A percentile compares a stretch with the other conserved stretches of the same genome.
These are phyloP conservation scores for Lanius collurio DNA, from an alignment of 2,113 vertebrate species.

Conservation along the genomic window DNA sequence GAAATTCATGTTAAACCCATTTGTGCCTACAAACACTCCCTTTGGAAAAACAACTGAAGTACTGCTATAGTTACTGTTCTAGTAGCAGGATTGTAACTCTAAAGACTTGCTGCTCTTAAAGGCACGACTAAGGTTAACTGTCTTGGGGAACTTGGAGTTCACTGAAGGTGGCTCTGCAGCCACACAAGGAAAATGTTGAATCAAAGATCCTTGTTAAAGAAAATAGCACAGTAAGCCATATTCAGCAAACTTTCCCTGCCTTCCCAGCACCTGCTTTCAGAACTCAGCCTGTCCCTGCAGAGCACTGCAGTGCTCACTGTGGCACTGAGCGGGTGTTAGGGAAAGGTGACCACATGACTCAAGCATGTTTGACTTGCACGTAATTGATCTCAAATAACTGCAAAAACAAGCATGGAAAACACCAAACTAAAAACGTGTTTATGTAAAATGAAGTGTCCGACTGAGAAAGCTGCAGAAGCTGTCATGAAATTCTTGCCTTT, in stretches of 20 bases:
- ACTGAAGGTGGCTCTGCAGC: neutral
- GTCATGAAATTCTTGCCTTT: neutral
- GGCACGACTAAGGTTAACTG: neutral
- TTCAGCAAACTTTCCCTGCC: neutral
- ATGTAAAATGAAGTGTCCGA: neutral
- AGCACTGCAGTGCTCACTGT: neutral
- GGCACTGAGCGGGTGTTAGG: neutral
- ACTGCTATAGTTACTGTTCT: neutral
- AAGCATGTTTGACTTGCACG: neutral
- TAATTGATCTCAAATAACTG: neutral
- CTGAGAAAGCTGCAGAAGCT: neutral
- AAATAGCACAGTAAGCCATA: neutral
- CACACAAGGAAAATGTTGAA: neutral
- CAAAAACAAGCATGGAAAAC: neutral
- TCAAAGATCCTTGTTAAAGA: neutral
- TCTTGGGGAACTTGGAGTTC: neutral
- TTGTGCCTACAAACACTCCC: neutral
- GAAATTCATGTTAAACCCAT: neutral
- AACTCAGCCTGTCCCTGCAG: neutral
- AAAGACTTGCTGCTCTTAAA: neutral
- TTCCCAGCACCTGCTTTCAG: neutral
- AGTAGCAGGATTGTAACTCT: neutral
- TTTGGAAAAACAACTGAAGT: neutral
- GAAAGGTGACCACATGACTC: too few species aligned
- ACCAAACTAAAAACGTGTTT: rapidly evolving